Base-by-base conservation (phyloP, 2,113 vertebrate genomes). In the Gobius niger region DNA sequence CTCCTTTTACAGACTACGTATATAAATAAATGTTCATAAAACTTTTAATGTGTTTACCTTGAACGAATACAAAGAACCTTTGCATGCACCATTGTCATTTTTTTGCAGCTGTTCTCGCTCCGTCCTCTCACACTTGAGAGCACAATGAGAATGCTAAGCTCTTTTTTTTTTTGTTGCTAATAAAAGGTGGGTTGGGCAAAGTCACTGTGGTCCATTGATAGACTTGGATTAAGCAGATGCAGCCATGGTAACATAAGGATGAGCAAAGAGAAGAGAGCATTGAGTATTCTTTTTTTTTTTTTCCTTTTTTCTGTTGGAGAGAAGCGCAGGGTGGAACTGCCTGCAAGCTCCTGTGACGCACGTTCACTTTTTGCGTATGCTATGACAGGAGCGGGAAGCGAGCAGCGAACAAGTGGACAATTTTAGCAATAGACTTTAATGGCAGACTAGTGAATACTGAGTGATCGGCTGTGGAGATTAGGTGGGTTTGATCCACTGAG, bases 241-340 rank as follows among this genome's bases (percentile, higher is more conserved):
- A 87, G 75, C 87, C 88, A 89, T 90, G 87, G 88, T 84, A 90
- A 91, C 88, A 62, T 87, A 60, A 68, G 62, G 72, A 83, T 75
- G 82, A 85, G 81, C 66, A 56, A 41, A 59, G 24, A 59, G 24
- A 24, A 57, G 64, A 57, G 64, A 82, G 82, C 85, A 78, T 47
- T 76, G 83, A 85, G 77, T 76, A 77, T 66, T 88, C 83, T 40
- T 40, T 34, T 46, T 46, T 56, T 56, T 34, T 34, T 56, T 11
- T n/a, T n/a, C n/a, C n/a, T n/a, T n/a, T 57, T 57, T 57, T 57
- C 24, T 9, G 24, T 18, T 1, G 84, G 76, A 84, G 77, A 87
- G 66, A 80, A 78, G 78, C 76, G 80, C 72, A 67, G 76, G 73
- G 79, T 84, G 85, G 65, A 67, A 73, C 75, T 81, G 87, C 79